These are phyloP conservation scores for Drosophila mettleri DNA, from an alignment of 2,888 invertebrate genomes.

Conservation along the genomic window DNA sequence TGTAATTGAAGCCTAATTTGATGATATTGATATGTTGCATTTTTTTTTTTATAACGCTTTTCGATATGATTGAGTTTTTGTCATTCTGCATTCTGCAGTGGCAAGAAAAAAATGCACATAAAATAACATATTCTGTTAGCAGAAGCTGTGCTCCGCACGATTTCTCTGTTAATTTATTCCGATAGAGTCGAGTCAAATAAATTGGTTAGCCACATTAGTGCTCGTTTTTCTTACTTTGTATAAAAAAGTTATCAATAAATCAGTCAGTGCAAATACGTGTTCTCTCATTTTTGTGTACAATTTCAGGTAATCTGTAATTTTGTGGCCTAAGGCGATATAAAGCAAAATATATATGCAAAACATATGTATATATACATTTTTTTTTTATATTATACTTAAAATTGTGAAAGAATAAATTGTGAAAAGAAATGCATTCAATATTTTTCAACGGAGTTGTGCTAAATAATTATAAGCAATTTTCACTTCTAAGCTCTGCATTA, in stretches of 20 bases:
- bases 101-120: not conserved
- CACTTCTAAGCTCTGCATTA: too few relatives aligned
- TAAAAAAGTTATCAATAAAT: not conserved
- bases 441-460: too few relatives aligned
- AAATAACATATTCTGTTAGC: not conserved
- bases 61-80: not conserved
- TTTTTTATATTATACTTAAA: too few relatives aligned
- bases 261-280: too few relatives aligned
- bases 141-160: not conserved
- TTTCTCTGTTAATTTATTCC: not conserved
- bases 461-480: too few relatives aligned
- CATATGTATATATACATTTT: too few relatives aligned
- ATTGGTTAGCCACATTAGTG: not conserved
- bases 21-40: not conserved
- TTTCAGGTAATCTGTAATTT: not conserved
- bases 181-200: not conserved
- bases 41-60: not conserved
- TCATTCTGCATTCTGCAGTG: not conserved
- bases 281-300: not conserved
- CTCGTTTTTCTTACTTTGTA: not conserved
- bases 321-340: not conserved
- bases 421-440: not conserved
- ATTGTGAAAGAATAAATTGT: too few relatives aligned
- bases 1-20: constrained; percentile 5
- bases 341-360: too few relatives aligned